phyloP scores from a whole-genome alignment of 92 coral and sea anemone genomes.

The Meandrina meandrites region DNA sequence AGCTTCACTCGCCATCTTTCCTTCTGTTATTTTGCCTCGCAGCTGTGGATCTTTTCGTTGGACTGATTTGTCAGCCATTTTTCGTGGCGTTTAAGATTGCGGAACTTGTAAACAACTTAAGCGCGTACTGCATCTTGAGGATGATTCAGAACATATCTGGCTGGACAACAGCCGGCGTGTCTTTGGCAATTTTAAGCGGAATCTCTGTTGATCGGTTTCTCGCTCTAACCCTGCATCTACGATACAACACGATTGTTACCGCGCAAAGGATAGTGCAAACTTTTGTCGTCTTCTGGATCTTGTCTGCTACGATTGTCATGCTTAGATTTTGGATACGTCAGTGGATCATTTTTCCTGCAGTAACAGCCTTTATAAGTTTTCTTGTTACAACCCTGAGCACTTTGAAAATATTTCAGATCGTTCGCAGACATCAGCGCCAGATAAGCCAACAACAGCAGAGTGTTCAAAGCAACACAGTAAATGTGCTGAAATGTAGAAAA shows the following conservation, averaged over 20 bases:
- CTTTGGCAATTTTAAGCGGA: constrained; percentile 31
- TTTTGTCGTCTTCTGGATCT: too few species aligned
- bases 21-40: too few species aligned
- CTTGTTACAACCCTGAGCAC: constrained; percentile 13
- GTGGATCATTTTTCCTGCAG: background rate
- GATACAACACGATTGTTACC: too few species aligned
- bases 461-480: background rate
- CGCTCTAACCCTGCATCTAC: constrained; percentile 46
- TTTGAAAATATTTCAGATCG: constrained; percentile 41
- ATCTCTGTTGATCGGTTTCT: constrained; percentile 47
- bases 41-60: too few species aligned
- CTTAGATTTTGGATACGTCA: constrained; percentile 20
- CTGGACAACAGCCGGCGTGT: constrained; percentile 40
- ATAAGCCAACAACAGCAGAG: background rate
- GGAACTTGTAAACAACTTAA: too few species aligned
- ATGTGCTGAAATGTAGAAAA: constrained; percentile 23
- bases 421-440: constrained; percentile 41
- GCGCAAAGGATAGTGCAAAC: too few species aligned
- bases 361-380: background rate
- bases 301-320: background rate
- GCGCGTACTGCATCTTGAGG: too few species aligned
- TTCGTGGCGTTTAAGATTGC: too few species aligned
- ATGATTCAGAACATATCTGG: too few species aligned
- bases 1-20: too few species aligned
- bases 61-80: too few species aligned